These are phyloP conservation scores for Clarias batrachus DNA, from an alignment of 2,113 vertebrate species.

Conservation along the genomic window DNA sequence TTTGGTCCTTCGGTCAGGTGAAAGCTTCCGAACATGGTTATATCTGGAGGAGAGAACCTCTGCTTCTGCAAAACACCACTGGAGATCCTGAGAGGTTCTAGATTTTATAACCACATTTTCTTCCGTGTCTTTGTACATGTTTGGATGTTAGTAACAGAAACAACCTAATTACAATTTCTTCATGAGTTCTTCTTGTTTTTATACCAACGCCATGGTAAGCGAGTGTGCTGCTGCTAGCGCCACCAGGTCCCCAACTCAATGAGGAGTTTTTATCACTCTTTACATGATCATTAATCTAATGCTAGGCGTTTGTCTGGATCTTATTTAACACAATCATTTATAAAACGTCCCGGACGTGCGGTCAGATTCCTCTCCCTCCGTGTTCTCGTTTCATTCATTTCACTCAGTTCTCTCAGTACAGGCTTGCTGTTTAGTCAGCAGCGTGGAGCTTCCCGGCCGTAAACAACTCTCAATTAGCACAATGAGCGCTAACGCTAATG, in stretches of 20 bases:
- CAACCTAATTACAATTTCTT: background rate
- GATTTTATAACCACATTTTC: background rate
- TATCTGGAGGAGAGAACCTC: too few relatives aligned
- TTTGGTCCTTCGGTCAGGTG: too few relatives aligned
- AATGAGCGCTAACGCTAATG: constrained; percentile 60
- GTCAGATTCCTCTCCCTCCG: background rate
- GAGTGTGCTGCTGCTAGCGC: background rate
- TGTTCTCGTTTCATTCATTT: background rate
- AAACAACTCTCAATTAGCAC: constrained; percentile 71
- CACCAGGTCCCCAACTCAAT: background rate
- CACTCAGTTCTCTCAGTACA: background rate
- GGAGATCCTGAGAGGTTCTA: background rate
- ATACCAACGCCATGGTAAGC: background rate
- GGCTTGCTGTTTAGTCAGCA: constrained; percentile 39
- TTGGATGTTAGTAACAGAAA: background rate
- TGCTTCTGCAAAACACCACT: background rate
- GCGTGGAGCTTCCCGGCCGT: background rate
- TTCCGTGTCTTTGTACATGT: background rate
- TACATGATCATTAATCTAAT: background rate
- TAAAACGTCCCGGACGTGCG: background rate
- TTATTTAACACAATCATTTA: background rate
- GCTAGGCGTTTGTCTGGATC: background rate
- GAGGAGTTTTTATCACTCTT: background rate
- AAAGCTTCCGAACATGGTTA: too few relatives aligned
- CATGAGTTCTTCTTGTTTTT: background rate